These are phyloP conservation scores for Notospermus geniculatus DNA, from an alignment of 1,140 invertebrate species.

Conservation along the genomic window DNA sequence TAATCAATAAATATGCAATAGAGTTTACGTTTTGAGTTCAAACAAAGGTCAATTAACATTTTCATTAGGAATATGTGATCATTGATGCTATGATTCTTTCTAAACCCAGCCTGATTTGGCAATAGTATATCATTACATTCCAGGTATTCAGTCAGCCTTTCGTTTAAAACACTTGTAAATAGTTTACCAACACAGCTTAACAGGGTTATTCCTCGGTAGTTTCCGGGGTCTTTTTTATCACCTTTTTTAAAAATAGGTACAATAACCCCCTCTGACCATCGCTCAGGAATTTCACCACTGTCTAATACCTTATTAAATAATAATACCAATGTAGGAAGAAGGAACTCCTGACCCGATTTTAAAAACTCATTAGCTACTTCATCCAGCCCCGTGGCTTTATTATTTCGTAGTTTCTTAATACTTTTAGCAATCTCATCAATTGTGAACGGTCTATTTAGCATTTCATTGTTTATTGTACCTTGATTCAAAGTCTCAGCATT, in stretches of 20 bases:
- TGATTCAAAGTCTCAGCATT: too few species aligned
- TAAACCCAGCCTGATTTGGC: constrained; percentile 18
- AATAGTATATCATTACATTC: constrained; percentile 5
- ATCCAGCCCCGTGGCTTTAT: too few species aligned
- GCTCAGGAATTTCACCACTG: constrained; percentile 15
- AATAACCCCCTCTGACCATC: constrained; percentile 16
- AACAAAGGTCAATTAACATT: neutral
- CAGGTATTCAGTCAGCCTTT: constrained; percentile 12
- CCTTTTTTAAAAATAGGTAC: constrained; percentile 23
- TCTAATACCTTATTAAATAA: too few species aligned
- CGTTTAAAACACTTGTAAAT: constrained; percentile 13
- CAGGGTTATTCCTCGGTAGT: constrained; percentile 17
- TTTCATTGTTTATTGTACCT: too few species aligned
- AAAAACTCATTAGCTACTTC: too few species aligned
- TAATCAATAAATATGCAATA: neutral
- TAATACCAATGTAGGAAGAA: constrained; percentile 10
- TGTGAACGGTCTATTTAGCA: too few species aligned
- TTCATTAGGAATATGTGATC: constrained; percentile 21
- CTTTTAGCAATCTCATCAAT: too few species aligned
- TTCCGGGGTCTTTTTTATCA: constrained; percentile 2
- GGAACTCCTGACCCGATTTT: neutral
- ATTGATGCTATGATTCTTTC: constrained; percentile 6
- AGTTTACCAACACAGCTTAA: too few species aligned
- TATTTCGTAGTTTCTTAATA: too few species aligned
- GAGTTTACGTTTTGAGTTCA: neutral